A percentile compares a stretch with the other conserved stretches of the same genome.
Evolutionary conservation across 1,140 invertebrate genomes (phyloP).

Genomic region (Holcopasites calliopsidis): DNA sequence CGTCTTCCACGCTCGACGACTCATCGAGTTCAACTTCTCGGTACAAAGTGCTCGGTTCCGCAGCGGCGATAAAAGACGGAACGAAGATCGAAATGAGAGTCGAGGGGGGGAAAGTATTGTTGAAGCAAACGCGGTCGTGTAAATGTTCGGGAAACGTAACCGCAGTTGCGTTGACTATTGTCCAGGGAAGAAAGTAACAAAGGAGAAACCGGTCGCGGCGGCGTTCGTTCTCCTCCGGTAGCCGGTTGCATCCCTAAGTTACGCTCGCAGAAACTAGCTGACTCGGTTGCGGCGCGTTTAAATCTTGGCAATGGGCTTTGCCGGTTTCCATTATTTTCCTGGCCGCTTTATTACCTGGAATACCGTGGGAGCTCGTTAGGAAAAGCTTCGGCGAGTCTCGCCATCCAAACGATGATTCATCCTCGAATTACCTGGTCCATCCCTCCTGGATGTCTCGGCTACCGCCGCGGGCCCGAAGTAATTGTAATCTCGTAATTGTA

Average conservation of each 20-base stretch:
- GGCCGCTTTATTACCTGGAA: conserved; percentile 44
- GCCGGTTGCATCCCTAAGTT: conserved; percentile 2
- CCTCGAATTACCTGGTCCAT: conserved; percentile 20
- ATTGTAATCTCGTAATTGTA: conserved; percentile 51
- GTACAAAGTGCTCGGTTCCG: conserved; percentile 12
- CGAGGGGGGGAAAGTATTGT: neutral
- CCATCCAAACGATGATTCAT: conserved; percentile 41
- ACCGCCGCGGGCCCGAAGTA: conserved; percentile 2
- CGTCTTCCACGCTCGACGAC: neutral
- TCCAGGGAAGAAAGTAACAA: conserved; percentile 21
- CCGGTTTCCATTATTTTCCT: conserved; percentile 16
- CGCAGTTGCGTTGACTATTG: neutral
- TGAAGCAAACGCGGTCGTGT: too few species aligned
- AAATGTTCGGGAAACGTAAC: neutral
- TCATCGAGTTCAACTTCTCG: neutral
- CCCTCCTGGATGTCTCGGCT: conserved; percentile 3
- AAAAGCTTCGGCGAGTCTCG: conserved; percentile 27
- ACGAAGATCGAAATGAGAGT: neutral
- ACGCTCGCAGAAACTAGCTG: conserved; percentile 10
- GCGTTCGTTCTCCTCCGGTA: neutral
- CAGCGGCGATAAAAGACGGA: neutral
- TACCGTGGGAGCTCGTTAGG: conserved; percentile 43
- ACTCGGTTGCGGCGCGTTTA: conserved; percentile 42
- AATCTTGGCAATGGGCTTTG: conserved; percentile 39
- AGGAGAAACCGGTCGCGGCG: neutral